A percentile compares a stretch with the other conserved stretches of the same genome.
phyloP scores from a whole-genome alignment of 2,888 invertebrate genomes.

The Lasioglossum villosulum region DNA sequence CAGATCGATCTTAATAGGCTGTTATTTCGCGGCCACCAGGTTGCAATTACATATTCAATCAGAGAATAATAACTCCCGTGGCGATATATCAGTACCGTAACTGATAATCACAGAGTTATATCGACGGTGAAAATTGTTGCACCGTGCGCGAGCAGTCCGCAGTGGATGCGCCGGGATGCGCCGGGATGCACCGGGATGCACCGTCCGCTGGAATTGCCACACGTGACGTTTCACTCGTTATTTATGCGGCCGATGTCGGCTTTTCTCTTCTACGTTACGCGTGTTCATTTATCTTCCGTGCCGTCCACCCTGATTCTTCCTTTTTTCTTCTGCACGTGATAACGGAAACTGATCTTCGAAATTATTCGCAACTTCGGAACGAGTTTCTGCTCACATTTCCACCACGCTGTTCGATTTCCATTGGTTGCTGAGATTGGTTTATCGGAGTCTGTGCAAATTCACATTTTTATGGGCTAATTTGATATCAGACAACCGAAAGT shows the following conservation, averaged over 20 bases:
- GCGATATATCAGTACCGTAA: conserved; percentile 71
- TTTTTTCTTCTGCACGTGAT: conserved; percentile 26
- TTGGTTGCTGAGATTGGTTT: not conserved
- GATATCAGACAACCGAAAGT: not conserved
- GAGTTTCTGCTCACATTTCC: not conserved
- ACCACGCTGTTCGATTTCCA: not conserved
- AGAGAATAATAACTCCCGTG: conserved; percentile 74
- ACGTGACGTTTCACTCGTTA: conserved; percentile 66
- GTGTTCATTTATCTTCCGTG: conserved; percentile 44
- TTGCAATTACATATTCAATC: conserved; percentile 80
- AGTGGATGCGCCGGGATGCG: not conserved
- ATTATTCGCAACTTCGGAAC: conserved; percentile 5
- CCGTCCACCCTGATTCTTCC: not conserved
- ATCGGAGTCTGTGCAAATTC: not conserved
- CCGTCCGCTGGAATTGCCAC: conserved; percentile 54
- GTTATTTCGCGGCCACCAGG: conserved; percentile 71
- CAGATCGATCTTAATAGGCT: conserved; percentile 69
- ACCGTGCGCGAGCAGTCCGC: conserved; percentile 15
- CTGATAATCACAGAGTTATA: conserved; percentile 62
- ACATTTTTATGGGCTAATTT: not conserved
- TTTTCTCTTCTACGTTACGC: conserved; percentile 33
- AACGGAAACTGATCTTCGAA: conserved; percentile 41
- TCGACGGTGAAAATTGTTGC: conserved; percentile 51
- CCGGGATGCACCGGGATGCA: conserved; percentile 14
- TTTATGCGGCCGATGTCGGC: conserved; percentile 65